These are phyloP conservation scores for Eupithecia subfuscata DNA, from an alignment of 2,888 invertebrate genomes.

Conservation along the genomic window DNA sequence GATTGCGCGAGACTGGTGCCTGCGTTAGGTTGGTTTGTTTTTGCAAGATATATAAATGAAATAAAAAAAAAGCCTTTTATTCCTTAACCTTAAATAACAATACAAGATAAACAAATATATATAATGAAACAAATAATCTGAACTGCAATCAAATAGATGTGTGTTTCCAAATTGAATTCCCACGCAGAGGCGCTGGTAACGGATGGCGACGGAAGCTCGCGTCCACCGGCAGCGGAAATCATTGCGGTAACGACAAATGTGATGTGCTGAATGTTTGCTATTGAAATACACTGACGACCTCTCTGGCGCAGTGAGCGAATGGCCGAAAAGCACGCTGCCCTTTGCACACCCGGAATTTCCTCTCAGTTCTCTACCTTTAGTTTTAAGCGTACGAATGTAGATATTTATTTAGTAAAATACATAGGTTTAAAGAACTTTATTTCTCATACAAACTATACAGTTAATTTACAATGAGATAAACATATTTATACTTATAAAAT, in stretches of 20 bases:
- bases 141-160: neutral
- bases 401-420: neutral
- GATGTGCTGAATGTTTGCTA: conserved; percentile 4
- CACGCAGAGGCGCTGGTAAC: neutral
- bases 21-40: too few species aligned
- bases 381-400: neutral
- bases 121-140: too few species aligned
- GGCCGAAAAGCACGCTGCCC: neutral
- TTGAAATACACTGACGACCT: neutral
- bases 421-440: too few species aligned
- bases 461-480: too few species aligned
- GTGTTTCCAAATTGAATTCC: neutral
- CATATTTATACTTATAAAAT: too few species aligned
- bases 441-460: too few species aligned
- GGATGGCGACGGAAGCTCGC: conserved; percentile 2
- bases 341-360: neutral
- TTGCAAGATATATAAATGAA: too few species aligned
- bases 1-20: too few species aligned
- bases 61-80: too few species aligned
- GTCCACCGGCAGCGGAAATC: neutral
- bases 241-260: conserved; percentile 8
- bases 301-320: neutral
- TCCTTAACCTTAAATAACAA: too few species aligned
- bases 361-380: neutral
- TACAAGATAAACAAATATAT: too few species aligned